Percentiles rank a stretch among this genome's conserved stretches.
phyloP scores from a whole-genome alignment of 2,888 invertebrate species.

The Zootermopsis nevadensis region DNA sequence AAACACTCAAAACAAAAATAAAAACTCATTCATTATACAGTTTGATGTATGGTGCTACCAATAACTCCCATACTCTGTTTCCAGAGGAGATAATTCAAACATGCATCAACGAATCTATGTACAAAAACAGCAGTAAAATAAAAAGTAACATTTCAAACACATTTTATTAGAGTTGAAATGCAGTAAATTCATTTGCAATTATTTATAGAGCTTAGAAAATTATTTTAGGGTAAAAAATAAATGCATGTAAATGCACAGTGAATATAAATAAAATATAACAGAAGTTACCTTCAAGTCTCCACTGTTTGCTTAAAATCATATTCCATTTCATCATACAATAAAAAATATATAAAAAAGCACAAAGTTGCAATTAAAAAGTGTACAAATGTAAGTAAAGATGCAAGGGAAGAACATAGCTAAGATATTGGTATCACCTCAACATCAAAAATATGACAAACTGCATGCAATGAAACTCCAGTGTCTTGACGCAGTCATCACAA shows the following conservation, averaged over 20 bases:
- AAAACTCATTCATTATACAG: constrained; percentile 36
- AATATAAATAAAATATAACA: not conserved
- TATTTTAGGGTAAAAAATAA: not conserved
- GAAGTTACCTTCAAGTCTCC: not conserved
- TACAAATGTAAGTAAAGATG: not conserved
- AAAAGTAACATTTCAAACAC: not conserved
- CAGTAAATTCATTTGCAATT: not conserved
- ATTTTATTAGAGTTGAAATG: not conserved
- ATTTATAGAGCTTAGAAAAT: not conserved
- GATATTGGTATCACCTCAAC: constrained; percentile 33
- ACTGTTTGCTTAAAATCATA: not conserved
- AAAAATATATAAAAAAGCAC: not conserved
- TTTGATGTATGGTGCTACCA: constrained; percentile 27
- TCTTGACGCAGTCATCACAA: constrained; percentile 17
- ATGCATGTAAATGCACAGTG: not conserved
- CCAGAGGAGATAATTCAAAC: not conserved
- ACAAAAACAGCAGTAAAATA: not conserved
- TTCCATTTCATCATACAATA: not conserved
- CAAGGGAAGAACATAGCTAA: constrained; percentile 15
- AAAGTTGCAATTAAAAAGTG: not conserved
- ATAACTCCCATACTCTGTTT: constrained; percentile 27
- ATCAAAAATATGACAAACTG: not conserved
- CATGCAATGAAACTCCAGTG: constrained; percentile 1
- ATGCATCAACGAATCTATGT: constrained; percentile 23
- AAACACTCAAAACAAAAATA: constrained; percentile 45